phyloP scores from a whole-genome alignment of 2,888 invertebrate genomes.

The Miltochrista miniata region DNA sequence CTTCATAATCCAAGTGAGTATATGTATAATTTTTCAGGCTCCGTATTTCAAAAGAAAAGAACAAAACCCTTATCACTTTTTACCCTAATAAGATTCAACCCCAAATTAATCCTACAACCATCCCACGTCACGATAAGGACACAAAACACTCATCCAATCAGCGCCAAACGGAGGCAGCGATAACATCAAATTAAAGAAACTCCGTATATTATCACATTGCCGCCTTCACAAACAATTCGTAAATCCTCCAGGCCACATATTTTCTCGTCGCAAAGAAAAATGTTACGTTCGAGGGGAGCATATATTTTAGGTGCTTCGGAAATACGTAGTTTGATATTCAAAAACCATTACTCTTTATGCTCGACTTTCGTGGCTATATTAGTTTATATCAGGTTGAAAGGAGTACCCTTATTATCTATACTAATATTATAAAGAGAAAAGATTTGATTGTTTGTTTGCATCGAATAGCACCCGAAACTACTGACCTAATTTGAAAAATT shows the following conservation, averaged over 20 bases:
- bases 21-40: no score
- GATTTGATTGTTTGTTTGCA: no score
- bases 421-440: constrained; percentile 18
- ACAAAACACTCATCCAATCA: constrained; percentile 29
- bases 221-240: constrained; percentile 40
- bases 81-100: neutral
- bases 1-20: no score
- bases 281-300: constrained; percentile 45
- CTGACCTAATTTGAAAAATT: no score
- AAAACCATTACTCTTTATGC: constrained; percentile 45
- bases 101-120: constrained; percentile 17
- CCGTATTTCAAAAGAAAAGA: no score
- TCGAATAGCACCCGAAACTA: no score
- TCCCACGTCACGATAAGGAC: constrained; percentile 8
- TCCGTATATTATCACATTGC: constrained; percentile 24
- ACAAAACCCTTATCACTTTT: no score
- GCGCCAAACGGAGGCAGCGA: constrained; percentile 15
- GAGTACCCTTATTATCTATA: constrained; percentile 10
- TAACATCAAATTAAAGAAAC: constrained; percentile 19
- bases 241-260: constrained; percentile 36
- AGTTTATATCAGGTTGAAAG: constrained; percentile 35
- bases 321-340: constrained; percentile 46
- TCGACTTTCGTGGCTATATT: constrained; percentile 39
- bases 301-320: constrained; percentile 34
- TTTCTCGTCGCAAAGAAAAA: constrained; percentile 47